Percentiles rank a stretch among this genome's conserved stretches.
Evolutionary conservation across 2,888 invertebrate genomes (phyloP).

Genomic region (Cryptocephalus moraei): DNA sequence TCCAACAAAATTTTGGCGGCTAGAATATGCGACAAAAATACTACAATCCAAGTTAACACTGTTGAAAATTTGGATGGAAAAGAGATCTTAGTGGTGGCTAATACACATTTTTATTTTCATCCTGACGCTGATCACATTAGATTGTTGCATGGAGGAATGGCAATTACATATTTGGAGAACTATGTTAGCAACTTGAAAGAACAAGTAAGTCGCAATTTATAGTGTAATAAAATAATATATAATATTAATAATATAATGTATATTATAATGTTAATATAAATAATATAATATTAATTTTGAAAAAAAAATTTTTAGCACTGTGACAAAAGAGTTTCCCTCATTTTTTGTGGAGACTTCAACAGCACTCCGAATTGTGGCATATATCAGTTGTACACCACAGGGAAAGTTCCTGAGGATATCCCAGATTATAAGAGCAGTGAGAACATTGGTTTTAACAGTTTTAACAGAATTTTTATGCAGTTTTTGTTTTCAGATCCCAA

Average conservation of each 20-base stretch:
- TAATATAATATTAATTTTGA: neutral
- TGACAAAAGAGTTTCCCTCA: slow-evolving; percentile 47
- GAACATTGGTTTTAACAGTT: slow-evolving; percentile 25
- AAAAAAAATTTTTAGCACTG: slow-evolving; percentile 26
- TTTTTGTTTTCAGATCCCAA: slow-evolving; percentile 44
- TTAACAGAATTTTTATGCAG: too few relatives aligned
- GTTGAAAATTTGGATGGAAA: slow-evolving; percentile 43
- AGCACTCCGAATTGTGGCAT: slow-evolving; percentile 79
- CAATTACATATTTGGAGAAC: slow-evolving; percentile 58
- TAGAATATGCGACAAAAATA: slow-evolving; percentile 53
- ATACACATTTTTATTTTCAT: slow-evolving; percentile 90
- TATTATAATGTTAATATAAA: too few relatives aligned
- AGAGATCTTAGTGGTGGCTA: slow-evolving; percentile 57
- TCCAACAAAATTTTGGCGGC: slow-evolving; percentile 46
- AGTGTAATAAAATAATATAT: too few relatives aligned
- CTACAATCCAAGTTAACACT: slow-evolving; percentile 52
- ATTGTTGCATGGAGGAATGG: slow-evolving; percentile 70
- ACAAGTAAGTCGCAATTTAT: slow-evolving; percentile 21
- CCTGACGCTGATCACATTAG: slow-evolving; percentile 86
- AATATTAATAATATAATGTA: too few relatives aligned
- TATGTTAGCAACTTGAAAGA: slow-evolving; percentile 39
- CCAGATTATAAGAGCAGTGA: slow-evolving; percentile 73
- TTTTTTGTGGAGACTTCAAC: slow-evolving; percentile 92
- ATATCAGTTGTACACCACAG: slow-evolving; percentile 66
- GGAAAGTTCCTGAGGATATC: slow-evolving; percentile 51